Conservation (phyloP, 2,113 vertebrate species). For the Hystrix brachyura region DNA sequence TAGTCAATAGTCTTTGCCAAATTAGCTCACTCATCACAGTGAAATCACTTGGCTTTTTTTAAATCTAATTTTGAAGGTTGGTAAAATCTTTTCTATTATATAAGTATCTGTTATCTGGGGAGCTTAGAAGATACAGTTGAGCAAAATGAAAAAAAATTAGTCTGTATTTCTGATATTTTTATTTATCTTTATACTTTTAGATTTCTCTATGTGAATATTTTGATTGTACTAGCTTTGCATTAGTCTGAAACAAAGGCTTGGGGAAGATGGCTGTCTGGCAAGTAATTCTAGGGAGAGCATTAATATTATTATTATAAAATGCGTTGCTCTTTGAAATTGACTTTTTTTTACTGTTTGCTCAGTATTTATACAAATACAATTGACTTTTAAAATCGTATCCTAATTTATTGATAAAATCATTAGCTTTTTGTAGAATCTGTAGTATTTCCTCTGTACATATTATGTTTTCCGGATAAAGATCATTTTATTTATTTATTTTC, state of each 20-base stretch:
- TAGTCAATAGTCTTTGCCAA: conserved; percentile 23
- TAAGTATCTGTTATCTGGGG: neutral
- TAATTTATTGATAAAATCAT: conserved; percentile 30
- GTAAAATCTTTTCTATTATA: neutral
- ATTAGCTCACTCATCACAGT: neutral
- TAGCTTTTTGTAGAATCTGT: neutral
- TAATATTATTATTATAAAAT: conserved; percentile 23
- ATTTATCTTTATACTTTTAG: neutral
- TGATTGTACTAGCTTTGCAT: neutral
- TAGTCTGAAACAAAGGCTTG: neutral
- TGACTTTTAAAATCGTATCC: conserved; percentile 38
- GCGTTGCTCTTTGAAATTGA: conserved; percentile 49
- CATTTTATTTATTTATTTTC: neutral
- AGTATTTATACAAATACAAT: neutral
- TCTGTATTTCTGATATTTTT: neutral
- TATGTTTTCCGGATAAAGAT: conserved; percentile 7
- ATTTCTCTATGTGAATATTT: neutral
- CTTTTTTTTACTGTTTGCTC: conserved; percentile 40
- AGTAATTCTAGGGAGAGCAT: conserved; percentile 26
- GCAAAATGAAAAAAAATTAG: conserved; percentile 39
- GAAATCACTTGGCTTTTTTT: conserved; percentile 29
- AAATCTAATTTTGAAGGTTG: conserved; percentile 42
- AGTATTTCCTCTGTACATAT: neutral
- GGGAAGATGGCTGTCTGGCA: neutral
- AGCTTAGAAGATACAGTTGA: conserved; percentile 3